Conservation (phyloP, 2,888 invertebrate genomes). For the Gortyna flavago region DNA sequence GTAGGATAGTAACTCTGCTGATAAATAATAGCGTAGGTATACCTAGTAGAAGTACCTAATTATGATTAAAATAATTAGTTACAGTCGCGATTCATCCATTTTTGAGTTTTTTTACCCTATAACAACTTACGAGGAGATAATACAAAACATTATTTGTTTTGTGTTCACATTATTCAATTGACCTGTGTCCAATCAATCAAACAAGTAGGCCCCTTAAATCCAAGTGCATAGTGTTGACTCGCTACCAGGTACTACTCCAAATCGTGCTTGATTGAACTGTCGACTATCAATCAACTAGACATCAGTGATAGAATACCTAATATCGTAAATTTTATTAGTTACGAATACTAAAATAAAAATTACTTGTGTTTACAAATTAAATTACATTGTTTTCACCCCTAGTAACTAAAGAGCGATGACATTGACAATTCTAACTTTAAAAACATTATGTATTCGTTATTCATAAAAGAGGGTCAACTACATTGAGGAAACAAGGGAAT, state of each 20-base stretch:
- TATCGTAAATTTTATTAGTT: neutral
- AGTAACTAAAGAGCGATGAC: slow-evolving; percentile 5
- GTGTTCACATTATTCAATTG: neutral
- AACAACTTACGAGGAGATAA: too few species aligned
- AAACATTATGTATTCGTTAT: slow-evolving; percentile 4
- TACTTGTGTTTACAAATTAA: neutral
- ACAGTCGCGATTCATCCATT: neutral
- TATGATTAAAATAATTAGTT: neutral
- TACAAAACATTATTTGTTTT: too few species aligned
- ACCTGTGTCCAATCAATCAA: slow-evolving; percentile 14
- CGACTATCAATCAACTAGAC: slow-evolving; percentile 14
- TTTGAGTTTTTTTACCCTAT: neutral
- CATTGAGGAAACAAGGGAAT: slow-evolving; percentile 13
- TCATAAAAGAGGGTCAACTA: slow-evolving; percentile 37
- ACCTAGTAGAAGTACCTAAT: neutral
- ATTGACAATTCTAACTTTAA: slow-evolving; percentile 16
- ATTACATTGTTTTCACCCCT: neutral
- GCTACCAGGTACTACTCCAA: slow-evolving; percentile 17
- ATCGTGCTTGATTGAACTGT: slow-evolving; percentile 9
- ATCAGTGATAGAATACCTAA: neutral
- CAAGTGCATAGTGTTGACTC: slow-evolving; percentile 21
- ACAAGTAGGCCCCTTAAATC: neutral
- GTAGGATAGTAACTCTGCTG: too few species aligned
- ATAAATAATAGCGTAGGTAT: neutral
- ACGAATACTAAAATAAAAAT: neutral